Conservation (phyloP, 1,140 invertebrate species). For the Heliothis subflexa region DNA sequence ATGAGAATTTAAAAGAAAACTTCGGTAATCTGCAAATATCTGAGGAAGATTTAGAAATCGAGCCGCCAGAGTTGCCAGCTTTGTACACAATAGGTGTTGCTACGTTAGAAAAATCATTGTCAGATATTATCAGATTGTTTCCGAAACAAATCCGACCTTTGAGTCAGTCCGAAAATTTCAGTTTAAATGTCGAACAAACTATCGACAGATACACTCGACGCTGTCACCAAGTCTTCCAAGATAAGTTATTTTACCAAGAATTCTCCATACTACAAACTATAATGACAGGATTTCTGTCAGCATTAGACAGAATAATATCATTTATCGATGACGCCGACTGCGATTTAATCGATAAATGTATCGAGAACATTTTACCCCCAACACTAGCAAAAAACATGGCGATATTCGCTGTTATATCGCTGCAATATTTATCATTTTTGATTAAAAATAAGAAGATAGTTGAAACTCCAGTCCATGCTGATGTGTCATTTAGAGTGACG, state of each 20-base stretch:
- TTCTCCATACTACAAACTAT: conserved; percentile 77
- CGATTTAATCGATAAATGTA: conserved; percentile 77
- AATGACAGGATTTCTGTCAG: conserved; percentile 73
- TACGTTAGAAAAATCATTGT: conserved; percentile 74
- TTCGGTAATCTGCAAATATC: conserved; percentile 76
- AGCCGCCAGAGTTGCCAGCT: conserved; percentile 73
- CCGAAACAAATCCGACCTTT: conserved; percentile 83
- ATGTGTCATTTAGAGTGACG: conserved; percentile 76
- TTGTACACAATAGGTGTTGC: conserved; percentile 69
- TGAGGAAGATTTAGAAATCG: conserved; percentile 77
- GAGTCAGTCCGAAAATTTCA: conserved; percentile 83
- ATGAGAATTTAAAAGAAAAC: conserved; percentile 68
- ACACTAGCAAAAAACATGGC: conserved; percentile 75
- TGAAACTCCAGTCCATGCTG: conserved; percentile 69
- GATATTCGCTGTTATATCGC: conserved; percentile 79
- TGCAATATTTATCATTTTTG: conserved; percentile 84
- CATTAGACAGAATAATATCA: conserved; percentile 64
- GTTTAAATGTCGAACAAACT: conserved; percentile 77
- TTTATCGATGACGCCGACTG: conserved; percentile 75
- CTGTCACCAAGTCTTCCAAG: conserved; percentile 84
- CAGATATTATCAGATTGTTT: conserved; percentile 77
- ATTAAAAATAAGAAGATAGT: conserved; percentile 81
- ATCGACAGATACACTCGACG: conserved; percentile 83
- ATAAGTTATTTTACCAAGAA: conserved; percentile 83
- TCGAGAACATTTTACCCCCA: conserved; percentile 74